Percentiles rank a stretch among this genome's conserved stretches.
Evolutionary conservation across 1,140 invertebrate species (phyloP).

Genomic region (Diorhabda carinulata): DNA sequence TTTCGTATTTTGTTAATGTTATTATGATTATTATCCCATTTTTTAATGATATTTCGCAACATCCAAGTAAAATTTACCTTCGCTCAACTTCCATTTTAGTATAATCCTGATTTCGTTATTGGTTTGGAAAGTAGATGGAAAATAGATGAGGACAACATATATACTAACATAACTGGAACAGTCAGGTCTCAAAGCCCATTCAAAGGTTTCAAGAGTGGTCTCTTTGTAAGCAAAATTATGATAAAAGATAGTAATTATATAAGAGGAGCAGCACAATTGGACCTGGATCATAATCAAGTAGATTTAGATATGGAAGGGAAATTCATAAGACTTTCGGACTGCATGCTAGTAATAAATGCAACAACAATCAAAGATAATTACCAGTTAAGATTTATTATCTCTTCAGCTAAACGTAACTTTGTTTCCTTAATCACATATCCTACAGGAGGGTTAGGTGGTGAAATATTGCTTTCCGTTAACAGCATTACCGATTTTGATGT

Average conservation of each 20-base stretch:
- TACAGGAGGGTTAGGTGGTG: conserved; percentile 61
- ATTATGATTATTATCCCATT: background rate
- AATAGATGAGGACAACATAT: conserved; percentile 44
- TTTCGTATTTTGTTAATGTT: background rate
- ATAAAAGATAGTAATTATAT: conserved; percentile 57
- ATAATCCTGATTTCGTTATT: conserved; percentile 53
- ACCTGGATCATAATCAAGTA: conserved; percentile 64
- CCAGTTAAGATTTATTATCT: conserved; percentile 62
- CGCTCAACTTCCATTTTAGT: conserved; percentile 35
- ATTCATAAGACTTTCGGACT: conserved; percentile 60
- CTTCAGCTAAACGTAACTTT: conserved; percentile 63
- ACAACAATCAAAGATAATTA: conserved; percentile 67
- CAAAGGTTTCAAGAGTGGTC: conserved; percentile 61
- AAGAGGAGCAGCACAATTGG: conserved; percentile 61
- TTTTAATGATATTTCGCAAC: background rate
- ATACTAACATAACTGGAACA: conserved; percentile 55
- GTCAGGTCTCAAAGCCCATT: conserved; percentile 56
- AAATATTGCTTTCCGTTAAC: conserved; percentile 57
- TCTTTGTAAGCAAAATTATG: conserved; percentile 60
- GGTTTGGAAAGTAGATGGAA: conserved; percentile 57
- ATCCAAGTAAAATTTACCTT: background rate
- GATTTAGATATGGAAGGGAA: conserved; percentile 59
- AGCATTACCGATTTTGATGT: conserved; percentile 65
- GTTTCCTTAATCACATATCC: conserved; percentile 66
- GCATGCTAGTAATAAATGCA: conserved; percentile 65